phyloP scores from a whole-genome alignment of 2,113 vertebrate species.

The Rhinolophus sinicus region DNA sequence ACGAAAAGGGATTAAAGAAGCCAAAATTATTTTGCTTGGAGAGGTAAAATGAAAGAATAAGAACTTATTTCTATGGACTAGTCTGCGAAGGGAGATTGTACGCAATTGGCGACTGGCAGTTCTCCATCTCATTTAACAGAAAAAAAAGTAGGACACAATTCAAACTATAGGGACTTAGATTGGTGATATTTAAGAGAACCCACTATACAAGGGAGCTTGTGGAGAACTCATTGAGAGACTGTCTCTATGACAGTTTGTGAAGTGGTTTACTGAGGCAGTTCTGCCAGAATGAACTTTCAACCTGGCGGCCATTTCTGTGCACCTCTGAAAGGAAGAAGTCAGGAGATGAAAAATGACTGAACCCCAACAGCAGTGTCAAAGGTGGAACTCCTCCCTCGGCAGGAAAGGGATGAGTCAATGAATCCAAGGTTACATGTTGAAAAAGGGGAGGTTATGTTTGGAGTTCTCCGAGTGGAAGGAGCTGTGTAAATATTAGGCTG shows the following conservation, averaged over 20 bases:
- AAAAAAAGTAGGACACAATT: neutral
- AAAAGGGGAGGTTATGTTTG: conserved; percentile 56
- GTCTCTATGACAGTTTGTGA: neutral
- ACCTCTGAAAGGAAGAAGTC: neutral
- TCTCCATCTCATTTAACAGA: neutral
- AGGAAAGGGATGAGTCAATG: conserved; percentile 54
- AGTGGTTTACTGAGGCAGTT: neutral
- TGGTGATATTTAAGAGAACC: neutral
- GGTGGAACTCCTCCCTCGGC: neutral
- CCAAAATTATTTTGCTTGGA: neutral
- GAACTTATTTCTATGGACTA: neutral
- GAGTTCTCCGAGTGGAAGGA: conserved; percentile 57
- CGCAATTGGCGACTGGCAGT: neutral
- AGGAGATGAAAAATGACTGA: neutral
- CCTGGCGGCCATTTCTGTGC: neutral
- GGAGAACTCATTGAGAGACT: neutral
- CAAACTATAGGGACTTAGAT: neutral
- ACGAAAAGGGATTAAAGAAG: neutral
- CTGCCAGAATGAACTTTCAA: neutral
- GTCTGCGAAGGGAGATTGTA: neutral
- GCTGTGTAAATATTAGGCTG: conserved; percentile 69
- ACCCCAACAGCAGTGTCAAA: neutral
- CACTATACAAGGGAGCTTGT: neutral
- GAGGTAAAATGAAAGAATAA: neutral
- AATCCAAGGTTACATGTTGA: neutral